phyloP scores from a whole-genome alignment of 1,140 invertebrate species.

The Zaprionus ornatus region DNA sequence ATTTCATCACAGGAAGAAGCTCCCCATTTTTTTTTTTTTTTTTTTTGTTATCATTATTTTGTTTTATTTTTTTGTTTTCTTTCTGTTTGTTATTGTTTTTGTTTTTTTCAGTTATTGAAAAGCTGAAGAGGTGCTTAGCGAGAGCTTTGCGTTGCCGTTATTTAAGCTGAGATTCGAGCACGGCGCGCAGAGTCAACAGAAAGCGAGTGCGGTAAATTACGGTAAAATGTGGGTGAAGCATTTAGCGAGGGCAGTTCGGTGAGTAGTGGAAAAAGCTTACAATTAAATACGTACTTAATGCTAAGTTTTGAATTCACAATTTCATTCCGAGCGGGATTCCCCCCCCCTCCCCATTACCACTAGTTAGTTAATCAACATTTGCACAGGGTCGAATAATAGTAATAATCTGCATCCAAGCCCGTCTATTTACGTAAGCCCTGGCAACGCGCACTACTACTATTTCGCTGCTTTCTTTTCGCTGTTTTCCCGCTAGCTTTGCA shows the following conservation, averaged over 20 bases:
- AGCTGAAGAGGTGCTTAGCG: slow-evolving; percentile 44
- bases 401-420: neutral
- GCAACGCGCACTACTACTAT: slow-evolving; percentile 1
- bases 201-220: slow-evolving; percentile 24
- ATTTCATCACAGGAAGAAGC: neutral
- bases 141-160: slow-evolving; percentile 54
- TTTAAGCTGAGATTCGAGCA: slow-evolving; percentile 22
- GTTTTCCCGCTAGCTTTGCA: slow-evolving; percentile 11
- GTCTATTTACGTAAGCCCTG: slow-evolving; percentile 3
- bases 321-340: neutral
- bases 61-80: neutral
- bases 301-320: neutral
- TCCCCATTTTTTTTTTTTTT: slow-evolving; percentile 12
- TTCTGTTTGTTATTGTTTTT: slow-evolving; percentile 1
- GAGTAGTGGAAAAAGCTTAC: neutral
- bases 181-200: slow-evolving; percentile 30
- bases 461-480: slow-evolving; percentile 7
- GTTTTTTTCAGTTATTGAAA: slow-evolving; percentile 15
- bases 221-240: slow-evolving; percentile 13
- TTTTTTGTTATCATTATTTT: too few relatives aligned
- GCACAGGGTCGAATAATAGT: neutral
- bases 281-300: neutral
- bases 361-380: slow-evolving; percentile 16
- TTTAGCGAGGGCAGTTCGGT: slow-evolving; percentile 18
- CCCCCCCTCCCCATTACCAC: too few relatives aligned